Conservation (phyloP, 2,113 vertebrate species). For the Holacanthus passer region DNA sequence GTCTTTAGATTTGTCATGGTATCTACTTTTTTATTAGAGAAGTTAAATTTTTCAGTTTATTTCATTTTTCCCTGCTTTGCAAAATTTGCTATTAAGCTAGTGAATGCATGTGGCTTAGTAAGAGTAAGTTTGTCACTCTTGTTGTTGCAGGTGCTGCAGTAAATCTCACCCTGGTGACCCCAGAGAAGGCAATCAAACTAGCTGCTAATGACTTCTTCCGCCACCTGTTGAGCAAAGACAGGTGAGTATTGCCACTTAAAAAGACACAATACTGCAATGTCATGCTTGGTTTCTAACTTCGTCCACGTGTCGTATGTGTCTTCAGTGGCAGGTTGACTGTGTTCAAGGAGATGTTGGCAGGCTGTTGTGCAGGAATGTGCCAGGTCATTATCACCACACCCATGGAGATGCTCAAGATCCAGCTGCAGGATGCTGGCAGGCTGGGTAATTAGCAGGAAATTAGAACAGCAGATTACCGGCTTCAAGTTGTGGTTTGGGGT, state of each 20-base stretch:
- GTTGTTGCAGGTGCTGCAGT: slow-evolving; percentile 84
- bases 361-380: slow-evolving; percentile 89
- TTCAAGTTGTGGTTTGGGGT: not conserved
- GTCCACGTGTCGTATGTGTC: not conserved
- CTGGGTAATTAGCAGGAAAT: slow-evolving; percentile 73
- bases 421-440: slow-evolving; percentile 89
- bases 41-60: not conserved
- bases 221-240: slow-evolving; percentile 82
- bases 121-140: not conserved
- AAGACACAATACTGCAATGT: accelerated
- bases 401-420: slow-evolving; percentile 91
- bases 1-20: not conserved
- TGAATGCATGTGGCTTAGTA: not conserved
- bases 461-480: not conserved
- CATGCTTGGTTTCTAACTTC: not conserved
- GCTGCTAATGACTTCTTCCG: slow-evolving; percentile 88
- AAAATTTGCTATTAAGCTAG: not conserved
- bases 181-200: slow-evolving; percentile 88
- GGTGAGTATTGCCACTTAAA: slow-evolving; percentile 73
- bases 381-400: slow-evolving; percentile 88
- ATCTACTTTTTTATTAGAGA: not conserved
- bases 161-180: slow-evolving; percentile 87
- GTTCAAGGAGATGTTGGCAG: slow-evolving; percentile 88
- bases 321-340: slow-evolving; percentile 81
- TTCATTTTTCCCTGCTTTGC: not conserved